A percentile compares a stretch with the other conserved stretches of the same genome.
These are phyloP conservation scores for Aegotheles bennettii DNA, from an alignment of 2,113 vertebrate species.

Conservation along the genomic window DNA sequence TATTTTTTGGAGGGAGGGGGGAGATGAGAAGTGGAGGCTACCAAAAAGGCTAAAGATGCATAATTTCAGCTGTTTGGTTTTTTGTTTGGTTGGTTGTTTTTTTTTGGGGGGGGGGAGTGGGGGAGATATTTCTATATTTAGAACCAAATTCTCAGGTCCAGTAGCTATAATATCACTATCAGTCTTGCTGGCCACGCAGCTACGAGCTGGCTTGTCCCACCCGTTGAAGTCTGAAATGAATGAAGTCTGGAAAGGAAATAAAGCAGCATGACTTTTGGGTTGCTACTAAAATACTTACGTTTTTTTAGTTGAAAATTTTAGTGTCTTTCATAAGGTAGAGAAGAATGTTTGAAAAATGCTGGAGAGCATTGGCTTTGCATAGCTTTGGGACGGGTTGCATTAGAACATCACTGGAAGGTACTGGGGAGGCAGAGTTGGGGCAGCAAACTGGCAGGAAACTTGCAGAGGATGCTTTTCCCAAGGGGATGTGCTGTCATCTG, in stretches of 20 bases:
- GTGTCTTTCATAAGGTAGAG: neutral
- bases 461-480: neutral
- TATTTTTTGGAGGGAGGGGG: neutral
- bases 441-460: accelerated
- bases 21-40: neutral
- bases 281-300: neutral
- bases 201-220: neutral
- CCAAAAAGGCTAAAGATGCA: neutral
- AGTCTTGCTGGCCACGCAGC: too few species aligned
- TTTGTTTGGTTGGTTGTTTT: too few species aligned
- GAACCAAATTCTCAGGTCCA: neutral
- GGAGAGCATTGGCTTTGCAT: neutral
- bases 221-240: neutral
- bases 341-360: neutral
- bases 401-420: accelerated
- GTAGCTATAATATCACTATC: neutral
- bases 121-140: neutral
- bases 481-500: neutral
- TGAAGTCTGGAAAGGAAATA: neutral
- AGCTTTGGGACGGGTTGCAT: neutral
- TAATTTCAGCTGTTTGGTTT: neutral
- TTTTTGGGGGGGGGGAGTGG: too few species aligned
- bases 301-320: neutral
- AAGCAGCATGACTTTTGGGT: neutral
- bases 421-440: accelerated